These are phyloP conservation scores for Xestia rhomboidea DNA, from an alignment of 2,888 invertebrate genomes.

Conservation along the genomic window DNA sequence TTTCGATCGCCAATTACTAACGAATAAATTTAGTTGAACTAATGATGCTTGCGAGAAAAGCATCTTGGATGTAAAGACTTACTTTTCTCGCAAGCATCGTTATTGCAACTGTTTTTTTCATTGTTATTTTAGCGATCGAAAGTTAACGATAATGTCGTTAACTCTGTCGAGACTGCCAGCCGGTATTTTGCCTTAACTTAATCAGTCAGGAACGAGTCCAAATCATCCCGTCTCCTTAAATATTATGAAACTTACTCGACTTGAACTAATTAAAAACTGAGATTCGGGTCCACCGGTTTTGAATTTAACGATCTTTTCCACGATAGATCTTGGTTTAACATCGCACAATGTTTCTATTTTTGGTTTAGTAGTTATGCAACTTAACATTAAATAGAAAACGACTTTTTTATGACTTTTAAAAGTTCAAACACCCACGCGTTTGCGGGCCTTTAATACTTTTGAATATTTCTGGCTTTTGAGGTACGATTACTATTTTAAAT, in stretches of 20 bases:
- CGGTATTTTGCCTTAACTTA: not conserved
- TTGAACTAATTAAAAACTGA: not conserved
- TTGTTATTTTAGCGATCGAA: too few relatives aligned
- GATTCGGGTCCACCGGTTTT: not conserved
- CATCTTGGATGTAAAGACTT: too few relatives aligned
- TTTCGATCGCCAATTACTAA: too few relatives aligned
- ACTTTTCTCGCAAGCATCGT: too few relatives aligned
- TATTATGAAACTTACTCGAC: not conserved
- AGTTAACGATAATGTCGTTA: too few relatives aligned
- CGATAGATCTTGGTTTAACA: not conserved
- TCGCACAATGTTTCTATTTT: constrained; percentile 7
- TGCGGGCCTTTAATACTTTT: not conserved
- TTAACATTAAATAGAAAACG: not conserved
- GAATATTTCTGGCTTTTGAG: not conserved
- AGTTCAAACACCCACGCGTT: too few relatives aligned
- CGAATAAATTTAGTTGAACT: too few relatives aligned
- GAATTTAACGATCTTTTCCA: not conserved
- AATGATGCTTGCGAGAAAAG: too few relatives aligned
- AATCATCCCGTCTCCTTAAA: too few relatives aligned
- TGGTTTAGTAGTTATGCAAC: not conserved
- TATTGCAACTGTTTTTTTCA: too few relatives aligned
- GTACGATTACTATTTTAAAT: not conserved
- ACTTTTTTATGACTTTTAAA: too few relatives aligned
- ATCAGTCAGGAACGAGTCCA: not conserved
- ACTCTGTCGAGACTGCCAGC: too few relatives aligned